Evolutionary conservation across 2,113 vertebrate genomes (phyloP).

Genomic region (Passer domesticus): DNA sequence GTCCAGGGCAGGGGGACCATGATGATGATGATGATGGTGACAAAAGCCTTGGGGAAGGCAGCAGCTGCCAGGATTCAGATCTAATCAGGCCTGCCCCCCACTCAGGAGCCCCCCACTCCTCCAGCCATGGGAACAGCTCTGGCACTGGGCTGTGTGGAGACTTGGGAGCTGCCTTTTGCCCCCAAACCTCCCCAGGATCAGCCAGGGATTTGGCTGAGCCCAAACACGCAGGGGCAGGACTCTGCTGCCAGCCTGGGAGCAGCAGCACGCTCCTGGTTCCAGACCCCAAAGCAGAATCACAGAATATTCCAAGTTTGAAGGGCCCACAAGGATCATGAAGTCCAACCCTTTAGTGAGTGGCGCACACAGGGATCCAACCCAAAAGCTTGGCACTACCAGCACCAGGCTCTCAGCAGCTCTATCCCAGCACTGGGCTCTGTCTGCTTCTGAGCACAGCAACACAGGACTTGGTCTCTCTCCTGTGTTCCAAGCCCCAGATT

Average conservation of each 20-base stretch:
- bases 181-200: neutral
- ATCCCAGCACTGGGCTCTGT: neutral
- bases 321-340: no score
- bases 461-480: neutral
- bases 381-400: neutral
- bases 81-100: neutral
- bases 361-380: neutral
- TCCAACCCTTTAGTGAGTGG: neutral
- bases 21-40: neutral
- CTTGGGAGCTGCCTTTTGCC: neutral
- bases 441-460: neutral
- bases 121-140: fast-evolving
- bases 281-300: neutral
- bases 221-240: neutral
- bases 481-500: neutral
- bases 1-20: neutral
- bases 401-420: neutral
- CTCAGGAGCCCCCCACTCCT: neutral
- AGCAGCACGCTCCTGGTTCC: fast-evolving
- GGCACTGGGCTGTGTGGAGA: neutral
- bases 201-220: neutral
- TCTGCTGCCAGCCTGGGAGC: neutral
- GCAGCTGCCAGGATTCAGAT: neutral
- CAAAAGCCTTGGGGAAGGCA: neutral
- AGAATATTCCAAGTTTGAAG: neutral